Evolutionary conservation across 1,140 invertebrate genomes (phyloP).

Genomic region (Eciton burchellii): DNA sequence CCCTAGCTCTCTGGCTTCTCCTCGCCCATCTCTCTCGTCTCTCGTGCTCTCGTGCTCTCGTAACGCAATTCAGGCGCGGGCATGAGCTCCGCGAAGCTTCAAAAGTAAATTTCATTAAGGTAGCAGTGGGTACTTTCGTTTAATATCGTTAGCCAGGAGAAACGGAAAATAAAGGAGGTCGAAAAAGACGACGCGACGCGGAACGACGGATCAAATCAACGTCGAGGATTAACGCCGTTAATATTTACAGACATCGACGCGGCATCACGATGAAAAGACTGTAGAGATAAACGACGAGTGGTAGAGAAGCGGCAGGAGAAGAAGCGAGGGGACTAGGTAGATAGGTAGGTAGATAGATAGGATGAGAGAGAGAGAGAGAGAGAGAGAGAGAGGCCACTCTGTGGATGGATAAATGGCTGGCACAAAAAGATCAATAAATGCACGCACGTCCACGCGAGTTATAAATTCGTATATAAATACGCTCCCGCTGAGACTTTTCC

Average conservation of each 20-base stretch:
- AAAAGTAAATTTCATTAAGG: slow-evolving; percentile 82
- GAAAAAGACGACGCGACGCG: slow-evolving; percentile 34
- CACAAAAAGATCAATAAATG: slow-evolving; percentile 60
- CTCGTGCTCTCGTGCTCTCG: slow-evolving; percentile 40
- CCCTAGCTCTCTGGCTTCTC: background rate
- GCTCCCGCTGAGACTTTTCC: slow-evolving; percentile 52
- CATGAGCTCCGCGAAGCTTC: slow-evolving; percentile 77
- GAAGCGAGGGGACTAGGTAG: background rate
- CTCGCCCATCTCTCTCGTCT: background rate
- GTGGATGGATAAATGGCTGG: slow-evolving; percentile 59
- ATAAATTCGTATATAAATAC: slow-evolving; percentile 64
- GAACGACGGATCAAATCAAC: slow-evolving; percentile 44
- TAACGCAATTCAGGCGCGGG: slow-evolving; percentile 76
- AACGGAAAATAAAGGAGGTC: slow-evolving; percentile 54
- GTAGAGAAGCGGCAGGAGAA: slow-evolving; percentile 17
- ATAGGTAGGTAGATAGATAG: slow-evolving; percentile 21
- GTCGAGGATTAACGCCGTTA: slow-evolving; percentile 68
- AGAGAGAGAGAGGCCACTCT: slow-evolving; percentile 46
- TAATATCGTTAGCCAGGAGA: slow-evolving; percentile 74
- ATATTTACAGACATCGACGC: slow-evolving; percentile 63
- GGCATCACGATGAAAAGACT: slow-evolving; percentile 31
- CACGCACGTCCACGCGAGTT: slow-evolving; percentile 50
- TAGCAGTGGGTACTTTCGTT: slow-evolving; percentile 77
- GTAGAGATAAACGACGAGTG: slow-evolving; percentile 46
- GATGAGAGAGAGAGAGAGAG: slow-evolving; percentile 15